Percentiles rank a stretch among this genome's conserved stretches.
phyloP scores from a whole-genome alignment of 2,888 invertebrate species.

The Phaedon cochleariae region DNA sequence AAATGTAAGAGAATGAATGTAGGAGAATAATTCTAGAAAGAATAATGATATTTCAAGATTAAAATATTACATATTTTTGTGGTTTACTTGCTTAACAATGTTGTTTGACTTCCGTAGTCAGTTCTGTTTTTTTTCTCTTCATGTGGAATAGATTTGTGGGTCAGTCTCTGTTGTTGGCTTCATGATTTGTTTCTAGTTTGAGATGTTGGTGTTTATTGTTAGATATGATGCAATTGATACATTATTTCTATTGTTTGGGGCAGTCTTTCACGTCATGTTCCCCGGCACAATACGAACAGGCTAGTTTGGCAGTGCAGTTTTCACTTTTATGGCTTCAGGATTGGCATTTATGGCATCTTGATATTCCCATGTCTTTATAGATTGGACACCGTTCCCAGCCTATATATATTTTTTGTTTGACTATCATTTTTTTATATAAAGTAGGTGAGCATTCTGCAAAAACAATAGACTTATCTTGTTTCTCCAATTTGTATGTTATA shows the following conservation, averaged over 20 bases:
- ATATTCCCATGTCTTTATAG: background rate
- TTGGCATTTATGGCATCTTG: background rate
- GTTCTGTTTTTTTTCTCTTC: background rate
- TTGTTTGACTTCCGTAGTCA: background rate
- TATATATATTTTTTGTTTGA: background rate
- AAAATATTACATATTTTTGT: background rate
- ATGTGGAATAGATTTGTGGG: conserved; percentile 1
- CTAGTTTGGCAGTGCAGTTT: too few relatives aligned
- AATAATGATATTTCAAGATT: too few relatives aligned
- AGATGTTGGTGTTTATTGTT: conserved; percentile 10
- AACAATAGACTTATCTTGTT: background rate
- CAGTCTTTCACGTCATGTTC: background rate
- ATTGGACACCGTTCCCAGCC: background rate
- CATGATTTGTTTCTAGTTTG: background rate
- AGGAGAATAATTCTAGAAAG: too few relatives aligned
- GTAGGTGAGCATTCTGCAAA: conserved; percentile 2
- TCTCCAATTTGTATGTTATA: background rate
- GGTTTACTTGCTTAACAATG: background rate
- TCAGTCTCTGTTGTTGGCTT: background rate
- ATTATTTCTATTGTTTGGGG: background rate
- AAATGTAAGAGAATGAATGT: too few relatives aligned
- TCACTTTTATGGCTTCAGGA: too few relatives aligned
- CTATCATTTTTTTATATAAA: background rate
- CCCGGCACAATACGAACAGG: background rate
- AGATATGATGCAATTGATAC: background rate